Evolutionary conservation across 2,888 invertebrate species (phyloP).

Genomic region (Leucophenga montana): DNA sequence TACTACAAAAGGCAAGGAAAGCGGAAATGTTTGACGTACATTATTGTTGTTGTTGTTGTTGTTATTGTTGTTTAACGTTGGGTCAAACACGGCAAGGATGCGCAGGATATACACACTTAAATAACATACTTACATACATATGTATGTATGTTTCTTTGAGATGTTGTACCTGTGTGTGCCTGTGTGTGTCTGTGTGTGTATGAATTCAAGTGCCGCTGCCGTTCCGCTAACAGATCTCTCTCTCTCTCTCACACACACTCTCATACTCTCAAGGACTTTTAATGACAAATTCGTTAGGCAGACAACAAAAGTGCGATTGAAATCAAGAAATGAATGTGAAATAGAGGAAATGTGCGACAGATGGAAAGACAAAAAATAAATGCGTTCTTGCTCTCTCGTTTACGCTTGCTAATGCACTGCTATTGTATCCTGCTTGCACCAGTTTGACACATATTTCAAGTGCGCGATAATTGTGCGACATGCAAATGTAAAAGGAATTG

Average conservation of each 20-base stretch:
- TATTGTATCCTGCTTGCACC: not conserved
- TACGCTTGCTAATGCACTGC: too few species aligned
- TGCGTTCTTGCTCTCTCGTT: too few species aligned
- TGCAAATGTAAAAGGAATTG: constrained; percentile 14
- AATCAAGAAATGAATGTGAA: not conserved
- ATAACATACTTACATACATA: not conserved
- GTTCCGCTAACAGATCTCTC: too few species aligned
- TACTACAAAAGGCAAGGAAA: not conserved
- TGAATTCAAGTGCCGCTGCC: not conserved
- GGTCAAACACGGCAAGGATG: constrained; percentile 11
- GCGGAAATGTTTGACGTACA: not conserved
- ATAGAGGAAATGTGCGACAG: not conserved
- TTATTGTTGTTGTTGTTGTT: not conserved
- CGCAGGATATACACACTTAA: constrained; percentile 20
- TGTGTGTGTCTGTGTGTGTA: not conserved
- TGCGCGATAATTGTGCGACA: constrained; percentile 20
- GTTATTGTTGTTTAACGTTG: not conserved
- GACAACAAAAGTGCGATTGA: not conserved
- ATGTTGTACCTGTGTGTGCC: not conserved
- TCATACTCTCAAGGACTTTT: constrained; percentile 18
- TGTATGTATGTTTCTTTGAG: not conserved
- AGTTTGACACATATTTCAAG: constrained; percentile 14
- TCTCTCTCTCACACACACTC: not conserved
- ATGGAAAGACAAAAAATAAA: not conserved
- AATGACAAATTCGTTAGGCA: constrained; percentile 25